Evolutionary conservation across 1,140 invertebrate genomes (phyloP).

Genomic region (Akabosia matsudoensis): DNA sequence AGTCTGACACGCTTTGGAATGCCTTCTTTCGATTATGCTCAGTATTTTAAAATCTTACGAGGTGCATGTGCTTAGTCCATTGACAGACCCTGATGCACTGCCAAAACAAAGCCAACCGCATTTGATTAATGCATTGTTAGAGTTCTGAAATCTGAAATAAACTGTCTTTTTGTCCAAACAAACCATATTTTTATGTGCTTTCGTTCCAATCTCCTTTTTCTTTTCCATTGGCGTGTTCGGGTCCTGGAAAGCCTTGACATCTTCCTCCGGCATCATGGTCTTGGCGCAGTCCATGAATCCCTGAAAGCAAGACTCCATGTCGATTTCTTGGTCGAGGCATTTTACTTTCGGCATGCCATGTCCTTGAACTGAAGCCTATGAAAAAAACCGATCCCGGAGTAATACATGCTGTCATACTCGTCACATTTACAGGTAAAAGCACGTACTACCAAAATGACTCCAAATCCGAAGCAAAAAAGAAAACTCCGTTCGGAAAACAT

Average conservation of each 20-base stretch:
- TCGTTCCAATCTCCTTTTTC: constrained; percentile 1
- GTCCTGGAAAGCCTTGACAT: not conserved
- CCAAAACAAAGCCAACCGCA: not conserved
- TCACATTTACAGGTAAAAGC: not conserved
- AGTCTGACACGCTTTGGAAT: too few relatives aligned
- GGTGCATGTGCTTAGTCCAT: not conserved
- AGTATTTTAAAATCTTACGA: too few relatives aligned
- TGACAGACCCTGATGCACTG: constrained; percentile 1
- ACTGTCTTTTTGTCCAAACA: not conserved
- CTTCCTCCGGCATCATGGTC: not conserved
- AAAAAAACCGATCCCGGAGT: too few relatives aligned
- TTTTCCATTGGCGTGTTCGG: not conserved
- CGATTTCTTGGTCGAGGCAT: constrained; percentile 3
- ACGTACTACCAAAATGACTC: not conserved
- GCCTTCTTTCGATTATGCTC: too few relatives aligned
- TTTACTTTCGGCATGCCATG: not conserved
- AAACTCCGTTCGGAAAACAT: too few relatives aligned
- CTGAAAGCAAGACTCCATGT: not conserved
- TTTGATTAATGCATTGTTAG: not conserved
- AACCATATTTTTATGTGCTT: constrained; percentile 3
- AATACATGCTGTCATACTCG: too few relatives aligned
- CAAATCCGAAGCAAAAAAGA: too few relatives aligned
- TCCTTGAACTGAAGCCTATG: not conserved
- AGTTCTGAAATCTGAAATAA: not conserved
- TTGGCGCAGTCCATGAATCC: not conserved